These are phyloP conservation scores for Shinisaurus crocodilurus DNA, from an alignment of 2,113 vertebrate species.

Conservation along the genomic window DNA sequence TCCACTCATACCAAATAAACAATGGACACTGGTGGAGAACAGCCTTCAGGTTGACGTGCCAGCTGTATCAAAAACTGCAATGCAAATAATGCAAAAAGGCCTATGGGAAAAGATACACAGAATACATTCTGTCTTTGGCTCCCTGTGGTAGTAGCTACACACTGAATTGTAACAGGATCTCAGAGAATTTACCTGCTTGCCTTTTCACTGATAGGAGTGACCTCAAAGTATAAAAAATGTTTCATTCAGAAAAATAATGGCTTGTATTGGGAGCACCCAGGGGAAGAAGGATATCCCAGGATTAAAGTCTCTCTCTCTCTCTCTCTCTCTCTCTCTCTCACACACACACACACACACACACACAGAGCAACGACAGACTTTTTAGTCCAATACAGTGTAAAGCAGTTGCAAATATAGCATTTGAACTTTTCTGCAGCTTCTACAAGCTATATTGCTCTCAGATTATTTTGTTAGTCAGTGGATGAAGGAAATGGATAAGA, in stretches of 20 bases:
- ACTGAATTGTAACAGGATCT: slow-evolving; percentile 43
- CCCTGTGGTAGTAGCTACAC: slow-evolving; percentile 65
- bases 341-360: neutral
- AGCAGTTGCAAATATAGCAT: no score
- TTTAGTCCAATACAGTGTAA: neutral
- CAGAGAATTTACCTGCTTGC: slow-evolving; percentile 43
- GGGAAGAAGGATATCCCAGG: slow-evolving; percentile 11
- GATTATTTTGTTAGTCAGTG: no score
- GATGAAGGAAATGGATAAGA: no score
- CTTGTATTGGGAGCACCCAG: neutral
- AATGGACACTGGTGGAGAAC: neutral
- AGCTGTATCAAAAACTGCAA: slow-evolving; percentile 56
- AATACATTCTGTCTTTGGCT: slow-evolving; percentile 34
- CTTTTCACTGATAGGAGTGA: slow-evolving; percentile 51
- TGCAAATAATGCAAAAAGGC: slow-evolving; percentile 57
- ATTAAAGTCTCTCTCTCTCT: neutral
- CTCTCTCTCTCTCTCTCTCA: no score
- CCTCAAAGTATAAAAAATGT: slow-evolving; percentile 21
- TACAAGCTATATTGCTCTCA: no score
- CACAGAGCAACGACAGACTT: neutral
- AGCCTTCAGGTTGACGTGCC: slow-evolving; percentile 43
- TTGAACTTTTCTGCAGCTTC: neutral
- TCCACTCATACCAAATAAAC: slow-evolving; percentile 35
- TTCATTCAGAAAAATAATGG: slow-evolving; percentile 40
- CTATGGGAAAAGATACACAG: slow-evolving; percentile 55